Percentiles rank a stretch among this genome's conserved stretches.
These are phyloP conservation scores for Spondyliosoma cantharus DNA, from an alignment of 2,797 vertebrate species.

Conservation along the genomic window DNA sequence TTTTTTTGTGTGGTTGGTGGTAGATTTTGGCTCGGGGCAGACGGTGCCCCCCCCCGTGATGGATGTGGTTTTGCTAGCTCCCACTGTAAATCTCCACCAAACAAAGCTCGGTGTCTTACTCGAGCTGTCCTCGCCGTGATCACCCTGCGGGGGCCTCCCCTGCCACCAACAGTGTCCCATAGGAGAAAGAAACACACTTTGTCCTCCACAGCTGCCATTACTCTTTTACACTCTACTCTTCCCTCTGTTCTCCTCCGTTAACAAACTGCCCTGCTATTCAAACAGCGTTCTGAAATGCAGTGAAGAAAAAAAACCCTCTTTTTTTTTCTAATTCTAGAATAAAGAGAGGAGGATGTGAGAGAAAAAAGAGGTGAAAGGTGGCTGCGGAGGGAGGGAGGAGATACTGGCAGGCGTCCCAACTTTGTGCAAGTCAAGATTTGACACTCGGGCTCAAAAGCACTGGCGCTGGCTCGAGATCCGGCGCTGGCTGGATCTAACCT, in stretches of 20 bases:
- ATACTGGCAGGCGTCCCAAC: slow-evolving; percentile 59
- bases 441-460: slow-evolving; percentile 42
- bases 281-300: slow-evolving; percentile 25
- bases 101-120: slow-evolving; percentile 60
- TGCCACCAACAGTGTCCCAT: slow-evolving; percentile 17
- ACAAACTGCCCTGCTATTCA: slow-evolving; percentile 24
- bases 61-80: slow-evolving; percentile 37
- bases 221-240: slow-evolving; percentile 31
- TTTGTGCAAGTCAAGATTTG: slow-evolving; percentile 67
- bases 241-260: slow-evolving; percentile 18
- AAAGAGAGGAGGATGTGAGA: slow-evolving; percentile 28
- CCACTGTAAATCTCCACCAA: slow-evolving; percentile 64
- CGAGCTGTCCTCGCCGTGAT: slow-evolving; percentile 46
- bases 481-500: slow-evolving; percentile 12
- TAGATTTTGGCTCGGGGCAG: slow-evolving; percentile 16
- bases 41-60: slow-evolving; percentile 44
- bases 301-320: slow-evolving; percentile 13
- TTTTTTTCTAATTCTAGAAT: slow-evolving; percentile 32
- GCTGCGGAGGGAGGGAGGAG: slow-evolving; percentile 54
- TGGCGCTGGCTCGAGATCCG: slow-evolving; percentile 13
- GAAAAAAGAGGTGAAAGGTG: slow-evolving; percentile 64
- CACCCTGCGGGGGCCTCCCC: slow-evolving; percentile 1
- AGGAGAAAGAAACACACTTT: slow-evolving; percentile 35
- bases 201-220: slow-evolving; percentile 19
- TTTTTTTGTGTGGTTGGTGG: slow-evolving; percentile 33